Percentiles rank a stretch among this genome's conserved stretches.
Conservation (phyloP, 2,113 vertebrate genomes). For the Hippocampus abdominalis region DNA sequence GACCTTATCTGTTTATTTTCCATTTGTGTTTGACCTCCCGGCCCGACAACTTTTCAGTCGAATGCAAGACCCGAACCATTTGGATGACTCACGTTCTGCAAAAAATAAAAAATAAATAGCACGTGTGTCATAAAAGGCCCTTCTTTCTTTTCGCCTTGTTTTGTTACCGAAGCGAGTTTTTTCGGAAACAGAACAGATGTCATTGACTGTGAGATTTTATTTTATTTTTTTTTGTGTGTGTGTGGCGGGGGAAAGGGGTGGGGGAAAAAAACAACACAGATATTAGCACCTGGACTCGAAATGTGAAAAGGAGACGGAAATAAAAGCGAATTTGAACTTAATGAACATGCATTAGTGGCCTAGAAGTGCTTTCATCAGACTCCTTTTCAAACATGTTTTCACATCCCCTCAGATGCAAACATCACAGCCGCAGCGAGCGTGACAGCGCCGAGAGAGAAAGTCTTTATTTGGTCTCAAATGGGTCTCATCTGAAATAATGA, state of each 20-base stretch:
- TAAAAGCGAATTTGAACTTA: constrained; percentile 64
- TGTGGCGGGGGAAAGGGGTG: no score
- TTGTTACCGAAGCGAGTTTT: constrained; percentile 34
- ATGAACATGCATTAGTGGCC: constrained; percentile 68
- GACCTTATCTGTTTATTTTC: constrained; percentile 36
- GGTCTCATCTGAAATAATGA: constrained; percentile 80
- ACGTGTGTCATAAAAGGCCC: constrained; percentile 29
- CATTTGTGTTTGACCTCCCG: constrained; percentile 15
- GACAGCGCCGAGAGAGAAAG: constrained; percentile 62
- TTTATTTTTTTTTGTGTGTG: not conserved
- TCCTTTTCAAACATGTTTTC: constrained; percentile 66
- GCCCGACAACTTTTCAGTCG: constrained; percentile 19
- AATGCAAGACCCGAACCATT: not conserved
- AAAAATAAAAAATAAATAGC: not conserved
- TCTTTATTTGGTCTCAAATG: constrained; percentile 76
- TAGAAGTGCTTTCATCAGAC: constrained; percentile 65
- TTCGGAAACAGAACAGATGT: constrained; percentile 23
- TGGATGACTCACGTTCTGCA: not conserved
- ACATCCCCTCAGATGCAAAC: constrained; percentile 65
- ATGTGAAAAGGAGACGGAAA: constrained; percentile 45
- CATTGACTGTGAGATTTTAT: constrained; percentile 28
- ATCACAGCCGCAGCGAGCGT: constrained; percentile 69
- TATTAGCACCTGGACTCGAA: constrained; percentile 46
- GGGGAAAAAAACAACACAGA: constrained; percentile 23
- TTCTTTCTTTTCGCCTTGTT: constrained; percentile 42